A percentile compares a stretch with the other conserved stretches of the same genome.
These are phyloP conservation scores for Pipra filicauda DNA, from an alignment of 2,113 vertebrate genomes.

Conservation along the genomic window DNA sequence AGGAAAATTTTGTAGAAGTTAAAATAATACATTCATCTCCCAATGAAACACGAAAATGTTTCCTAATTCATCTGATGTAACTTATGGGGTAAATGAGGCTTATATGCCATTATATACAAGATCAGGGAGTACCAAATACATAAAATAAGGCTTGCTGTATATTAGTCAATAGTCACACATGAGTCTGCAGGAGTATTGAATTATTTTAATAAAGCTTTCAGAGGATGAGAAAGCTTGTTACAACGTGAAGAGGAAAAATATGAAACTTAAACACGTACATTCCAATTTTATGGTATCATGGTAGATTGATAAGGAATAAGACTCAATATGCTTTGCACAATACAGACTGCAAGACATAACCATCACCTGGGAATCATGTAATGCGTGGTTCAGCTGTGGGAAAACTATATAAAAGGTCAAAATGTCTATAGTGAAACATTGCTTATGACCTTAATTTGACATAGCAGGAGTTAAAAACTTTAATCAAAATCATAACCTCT, in stretches of 20 bases:
- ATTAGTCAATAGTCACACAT: not conserved
- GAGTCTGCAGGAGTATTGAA: not conserved
- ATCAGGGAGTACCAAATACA: not conserved
- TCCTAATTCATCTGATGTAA: not conserved
- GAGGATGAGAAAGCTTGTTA: not conserved
- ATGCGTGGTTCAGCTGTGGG: not conserved
- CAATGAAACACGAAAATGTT: not conserved
- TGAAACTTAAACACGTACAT: rapidly evolving
- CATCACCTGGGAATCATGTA: not conserved
- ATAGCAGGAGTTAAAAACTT: not conserved
- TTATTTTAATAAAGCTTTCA: not conserved
- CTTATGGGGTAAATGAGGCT: not conserved
- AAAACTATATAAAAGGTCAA: not conserved
- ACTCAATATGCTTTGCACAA: not conserved
- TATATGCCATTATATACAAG: not conserved
- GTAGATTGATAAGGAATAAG: not conserved
- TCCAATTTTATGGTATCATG: not conserved
- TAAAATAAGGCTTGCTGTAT: not conserved
- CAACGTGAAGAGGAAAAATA: too few species aligned
- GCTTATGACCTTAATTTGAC: not conserved
- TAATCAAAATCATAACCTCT: not conserved
- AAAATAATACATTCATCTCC: not conserved
- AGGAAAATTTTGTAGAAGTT: not conserved
- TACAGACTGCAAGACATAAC: not conserved
- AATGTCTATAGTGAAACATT: not conserved